These are phyloP conservation scores for Chorisops tibialis DNA, from an alignment of 2,888 invertebrate genomes.

Conservation along the genomic window DNA sequence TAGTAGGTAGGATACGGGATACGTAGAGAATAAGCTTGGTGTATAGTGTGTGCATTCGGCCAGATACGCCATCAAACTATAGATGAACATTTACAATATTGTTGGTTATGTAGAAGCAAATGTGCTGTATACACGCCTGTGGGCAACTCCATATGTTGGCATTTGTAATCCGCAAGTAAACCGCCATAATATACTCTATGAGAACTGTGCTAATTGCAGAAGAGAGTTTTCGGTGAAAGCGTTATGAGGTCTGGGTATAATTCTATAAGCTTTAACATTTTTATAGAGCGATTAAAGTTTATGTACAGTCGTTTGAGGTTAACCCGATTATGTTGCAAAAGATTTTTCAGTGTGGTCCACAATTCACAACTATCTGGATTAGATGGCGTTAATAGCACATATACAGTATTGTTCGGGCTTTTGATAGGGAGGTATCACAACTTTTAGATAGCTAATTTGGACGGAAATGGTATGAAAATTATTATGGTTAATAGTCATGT, in stretches of 20 bases:
- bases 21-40: background rate
- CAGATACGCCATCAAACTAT: background rate
- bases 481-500: no score
- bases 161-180: slow-evolving; percentile 26
- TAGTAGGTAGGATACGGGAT: background rate
- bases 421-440: no score
- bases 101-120: background rate
- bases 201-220: slow-evolving; percentile 22
- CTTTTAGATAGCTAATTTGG: no score
- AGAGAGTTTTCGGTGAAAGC: slow-evolving; percentile 5
- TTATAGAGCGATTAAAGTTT: slow-evolving; percentile 8
- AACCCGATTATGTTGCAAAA: background rate
- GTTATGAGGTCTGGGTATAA: slow-evolving; percentile 14
- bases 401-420: no score
- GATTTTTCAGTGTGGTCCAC: no score
- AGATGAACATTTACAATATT: background rate
- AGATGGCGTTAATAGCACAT: no score
- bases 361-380: no score
- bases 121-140: background rate
- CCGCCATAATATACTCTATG: slow-evolving; percentile 23
- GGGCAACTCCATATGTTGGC: slow-evolving; percentile 3
- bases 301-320: slow-evolving; percentile 10
- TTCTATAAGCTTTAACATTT: background rate
- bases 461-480: no score
- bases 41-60: background rate